phyloP scores from a whole-genome alignment of 2,113 vertebrate genomes.

The Hemibagrus wyckioides region DNA sequence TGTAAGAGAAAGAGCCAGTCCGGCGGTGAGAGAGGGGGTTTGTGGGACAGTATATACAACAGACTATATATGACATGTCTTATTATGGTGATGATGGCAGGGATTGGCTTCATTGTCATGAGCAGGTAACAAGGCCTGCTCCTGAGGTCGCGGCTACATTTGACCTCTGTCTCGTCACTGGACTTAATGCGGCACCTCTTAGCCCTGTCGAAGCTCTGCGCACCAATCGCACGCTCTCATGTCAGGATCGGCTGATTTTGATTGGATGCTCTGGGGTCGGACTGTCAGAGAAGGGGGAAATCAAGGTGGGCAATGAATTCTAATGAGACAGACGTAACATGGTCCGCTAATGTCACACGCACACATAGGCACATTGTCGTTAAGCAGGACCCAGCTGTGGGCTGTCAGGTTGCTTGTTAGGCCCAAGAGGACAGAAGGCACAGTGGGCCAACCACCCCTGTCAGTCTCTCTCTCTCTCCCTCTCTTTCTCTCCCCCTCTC shows the following conservation, averaged over 20 bases:
- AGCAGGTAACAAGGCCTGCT: constrained; percentile 74
- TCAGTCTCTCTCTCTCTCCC: constrained; percentile 65
- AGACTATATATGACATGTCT: constrained; percentile 58
- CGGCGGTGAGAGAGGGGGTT: not conserved
- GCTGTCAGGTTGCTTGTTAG: constrained; percentile 97
- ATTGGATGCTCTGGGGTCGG: constrained; percentile 83
- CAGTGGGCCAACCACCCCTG: constrained; percentile 82
- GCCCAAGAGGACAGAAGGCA: constrained; percentile 59
- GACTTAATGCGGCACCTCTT: constrained; percentile 72
- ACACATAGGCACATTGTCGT: constrained; percentile 74
- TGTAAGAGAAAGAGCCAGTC: constrained; percentile 1
- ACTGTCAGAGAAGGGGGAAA: constrained; percentile 93
- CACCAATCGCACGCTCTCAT: constrained; percentile 75
- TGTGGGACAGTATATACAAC: constrained; percentile 65
- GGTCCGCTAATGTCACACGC: constrained; percentile 89
- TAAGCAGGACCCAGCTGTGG: constrained; percentile 92
- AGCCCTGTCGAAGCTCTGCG: constrained; percentile 67
- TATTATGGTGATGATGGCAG: constrained; percentile 71
- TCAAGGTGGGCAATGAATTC: constrained; percentile 97
- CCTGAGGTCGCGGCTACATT: constrained; percentile 76
- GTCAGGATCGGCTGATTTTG: constrained; percentile 69
- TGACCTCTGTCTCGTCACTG: constrained; percentile 73
- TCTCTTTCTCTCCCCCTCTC: constrained; percentile 51
- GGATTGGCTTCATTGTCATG: constrained; percentile 69
- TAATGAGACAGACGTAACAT: constrained; percentile 98